Base-by-base conservation (phyloP, 2,113 vertebrate genomes). In the Erinaceus europaeus region DNA sequence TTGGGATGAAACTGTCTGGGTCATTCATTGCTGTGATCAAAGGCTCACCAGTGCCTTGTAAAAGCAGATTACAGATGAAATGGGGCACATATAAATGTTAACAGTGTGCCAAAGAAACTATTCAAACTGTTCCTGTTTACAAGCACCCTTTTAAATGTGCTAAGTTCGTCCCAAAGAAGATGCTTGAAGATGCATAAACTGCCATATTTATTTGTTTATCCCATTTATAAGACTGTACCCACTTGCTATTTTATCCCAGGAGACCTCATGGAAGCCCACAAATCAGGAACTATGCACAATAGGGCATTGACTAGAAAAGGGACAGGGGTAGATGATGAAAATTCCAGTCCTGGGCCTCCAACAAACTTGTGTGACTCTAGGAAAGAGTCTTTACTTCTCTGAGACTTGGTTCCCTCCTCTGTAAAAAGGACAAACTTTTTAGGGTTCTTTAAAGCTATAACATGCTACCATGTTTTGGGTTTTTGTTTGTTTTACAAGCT, bases 11-110 rank as follows among this genome's bases (percentile, higher is more conserved):
- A 74, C 84, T 0, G 10, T 86, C 87, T 87, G 87, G 89, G 90
- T 95, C 92, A 90, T 87, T 89, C 65, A 18, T 23, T 23, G 87
- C 73, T 89, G 61, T 52, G 67, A 61, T 86, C 80, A 80, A 84
- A 90, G 69, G 62, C 89, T 90, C 93, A 65, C 77, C 61, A 67
- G 90, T 9, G 73, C 48, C 92, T 95, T 95, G 71, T 90, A 92
- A 94, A 94, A 93, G 74, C 81, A 87, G 87, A 93, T 92, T 87
- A 87, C 93, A 89, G 87, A 92, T 68, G 89, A 91, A 93, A 91
- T 78, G 90, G 93, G 69, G 81, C 89, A 64, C 71, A 27, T 65
- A 78, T 75, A 93, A 90, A 90, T 76, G 92, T 71, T 91, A 89
- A 86, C 71, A 62, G 89, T 15, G 11, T 84, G 67, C 81, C 3